These are phyloP conservation scores for Dinomys branickii DNA, from an alignment of 2,113 vertebrate genomes.

Conservation along the genomic window DNA sequence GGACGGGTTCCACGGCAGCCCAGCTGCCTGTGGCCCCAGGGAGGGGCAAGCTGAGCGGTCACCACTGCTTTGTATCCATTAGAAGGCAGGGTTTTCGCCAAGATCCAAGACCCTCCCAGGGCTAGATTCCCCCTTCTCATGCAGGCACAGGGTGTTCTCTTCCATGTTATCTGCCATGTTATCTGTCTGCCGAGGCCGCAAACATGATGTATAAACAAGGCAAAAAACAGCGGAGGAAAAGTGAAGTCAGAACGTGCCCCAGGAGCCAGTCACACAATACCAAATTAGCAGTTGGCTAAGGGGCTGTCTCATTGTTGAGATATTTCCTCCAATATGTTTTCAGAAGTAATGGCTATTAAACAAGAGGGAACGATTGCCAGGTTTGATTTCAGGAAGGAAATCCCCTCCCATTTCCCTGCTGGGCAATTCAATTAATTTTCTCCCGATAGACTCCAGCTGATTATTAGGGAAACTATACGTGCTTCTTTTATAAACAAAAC, in stretches of 20 bases:
- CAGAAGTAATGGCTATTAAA: constrained; percentile 87
- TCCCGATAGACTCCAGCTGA: constrained; percentile 63
- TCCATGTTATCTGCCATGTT: constrained; percentile 71
- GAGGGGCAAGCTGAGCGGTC: background rate
- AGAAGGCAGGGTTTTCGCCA: constrained; percentile 60
- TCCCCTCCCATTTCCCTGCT: constrained; percentile 89
- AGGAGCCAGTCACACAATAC: constrained; percentile 87
- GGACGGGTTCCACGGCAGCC: background rate
- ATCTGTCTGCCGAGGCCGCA: constrained; percentile 75
- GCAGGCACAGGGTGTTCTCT: constrained; percentile 73
- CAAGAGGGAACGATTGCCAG: constrained; percentile 87
- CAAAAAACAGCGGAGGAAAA: constrained; percentile 78
- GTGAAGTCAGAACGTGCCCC: constrained; percentile 84
- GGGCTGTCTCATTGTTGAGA: constrained; percentile 89
- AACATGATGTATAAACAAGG: constrained; percentile 82
- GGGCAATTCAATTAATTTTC: constrained; percentile 85
- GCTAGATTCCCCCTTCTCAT: constrained; percentile 62
- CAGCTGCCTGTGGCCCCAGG: background rate
- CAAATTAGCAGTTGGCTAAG: constrained; percentile 88
- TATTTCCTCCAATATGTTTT: constrained; percentile 91
- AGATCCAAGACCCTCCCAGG: background rate
- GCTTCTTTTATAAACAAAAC: constrained; percentile 82
- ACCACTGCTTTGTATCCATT: background rate
- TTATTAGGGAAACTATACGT: constrained; percentile 67
- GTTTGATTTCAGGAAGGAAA: constrained; percentile 91